A percentile compares a stretch with the other conserved stretches of the same genome.
Conservation (phyloP, 2,888 invertebrate genomes). For the Nebria salina region DNA sequence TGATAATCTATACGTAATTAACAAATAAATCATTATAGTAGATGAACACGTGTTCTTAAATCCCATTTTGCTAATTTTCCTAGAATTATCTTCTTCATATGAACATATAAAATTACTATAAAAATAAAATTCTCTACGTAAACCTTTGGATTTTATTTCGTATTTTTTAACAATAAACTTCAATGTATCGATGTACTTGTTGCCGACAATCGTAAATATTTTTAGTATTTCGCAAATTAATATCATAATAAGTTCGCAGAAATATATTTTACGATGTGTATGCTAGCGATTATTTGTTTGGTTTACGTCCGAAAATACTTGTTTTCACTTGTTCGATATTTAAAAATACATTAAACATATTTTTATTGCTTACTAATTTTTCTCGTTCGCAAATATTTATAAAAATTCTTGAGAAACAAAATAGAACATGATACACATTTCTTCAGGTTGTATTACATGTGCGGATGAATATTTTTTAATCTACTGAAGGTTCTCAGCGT, state of each 20-base stretch:
- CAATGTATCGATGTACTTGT: not conserved
- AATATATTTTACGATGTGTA: not conserved
- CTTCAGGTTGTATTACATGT: not conserved
- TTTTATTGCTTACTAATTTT: no score
- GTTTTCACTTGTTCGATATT: no score
- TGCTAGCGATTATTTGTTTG: not conserved
- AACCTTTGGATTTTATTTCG: not conserved
- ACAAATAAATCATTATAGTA: no score
- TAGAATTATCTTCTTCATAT: no score
- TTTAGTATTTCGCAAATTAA: slow-evolving; percentile 36
- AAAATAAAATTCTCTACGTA: not conserved
- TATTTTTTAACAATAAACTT: not conserved
- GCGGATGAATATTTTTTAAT: not conserved
- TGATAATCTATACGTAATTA: no score
- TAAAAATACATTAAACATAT: no score
- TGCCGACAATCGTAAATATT: slow-evolving; percentile 38
- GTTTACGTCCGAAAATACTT: not conserved
- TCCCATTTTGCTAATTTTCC: no score
- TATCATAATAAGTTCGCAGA: slow-evolving; percentile 25
- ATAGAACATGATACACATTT: not conserved
- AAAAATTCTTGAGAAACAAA: not conserved
- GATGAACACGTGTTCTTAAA: no score
- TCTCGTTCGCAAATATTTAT: not conserved
- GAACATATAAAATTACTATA: not conserved
- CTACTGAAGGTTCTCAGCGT: not conserved